These are phyloP conservation scores for Latheticus oryzae DNA, from an alignment of 2,888 invertebrate species.

Conservation along the genomic window DNA sequence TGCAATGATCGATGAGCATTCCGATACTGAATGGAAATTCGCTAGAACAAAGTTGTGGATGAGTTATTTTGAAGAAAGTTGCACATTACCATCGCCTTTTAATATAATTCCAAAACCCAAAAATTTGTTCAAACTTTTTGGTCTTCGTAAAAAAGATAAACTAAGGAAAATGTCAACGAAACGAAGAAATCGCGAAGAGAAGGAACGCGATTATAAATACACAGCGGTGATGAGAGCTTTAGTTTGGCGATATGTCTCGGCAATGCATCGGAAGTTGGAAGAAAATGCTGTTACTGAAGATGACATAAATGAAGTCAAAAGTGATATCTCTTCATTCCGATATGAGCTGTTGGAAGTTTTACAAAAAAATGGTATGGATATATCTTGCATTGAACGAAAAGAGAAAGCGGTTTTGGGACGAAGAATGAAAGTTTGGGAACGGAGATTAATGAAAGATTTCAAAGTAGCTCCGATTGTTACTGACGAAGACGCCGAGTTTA, in stretches of 20 bases:
- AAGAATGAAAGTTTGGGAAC: constrained; percentile 86
- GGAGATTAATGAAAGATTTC: constrained; percentile 89
- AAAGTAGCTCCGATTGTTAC: constrained; percentile 81
- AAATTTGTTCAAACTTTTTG: constrained; percentile 75
- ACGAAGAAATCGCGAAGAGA: constrained; percentile 72
- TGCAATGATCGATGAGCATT: constrained; percentile 90
- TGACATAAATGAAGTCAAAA: constrained; percentile 93
- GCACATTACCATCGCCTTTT: constrained; percentile 93
- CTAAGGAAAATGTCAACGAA: constrained; percentile 69
- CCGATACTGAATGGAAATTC: constrained; percentile 97
- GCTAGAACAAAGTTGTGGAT: constrained; percentile 95
- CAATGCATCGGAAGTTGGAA: constrained; percentile 85
- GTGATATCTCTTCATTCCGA: constrained; percentile 91
- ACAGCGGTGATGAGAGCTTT: constrained; percentile 88
- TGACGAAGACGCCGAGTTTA: constrained; percentile 68
- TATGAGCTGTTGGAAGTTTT: constrained; percentile 93
- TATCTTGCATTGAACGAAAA: constrained; percentile 77
- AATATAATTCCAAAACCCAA: constrained; percentile 93
- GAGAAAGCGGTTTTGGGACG: constrained; percentile 82
- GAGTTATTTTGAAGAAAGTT: constrained; percentile 93
- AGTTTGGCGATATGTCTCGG: constrained; percentile 92
- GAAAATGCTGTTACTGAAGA: constrained; percentile 92
- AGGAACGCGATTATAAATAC: constrained; percentile 77
- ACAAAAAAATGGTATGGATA: constrained; percentile 88
- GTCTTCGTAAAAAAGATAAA: constrained; percentile 73